Evolutionary conservation across 2,113 vertebrate species (phyloP).

Genomic region (Cephalopholis sonnerati): DNA sequence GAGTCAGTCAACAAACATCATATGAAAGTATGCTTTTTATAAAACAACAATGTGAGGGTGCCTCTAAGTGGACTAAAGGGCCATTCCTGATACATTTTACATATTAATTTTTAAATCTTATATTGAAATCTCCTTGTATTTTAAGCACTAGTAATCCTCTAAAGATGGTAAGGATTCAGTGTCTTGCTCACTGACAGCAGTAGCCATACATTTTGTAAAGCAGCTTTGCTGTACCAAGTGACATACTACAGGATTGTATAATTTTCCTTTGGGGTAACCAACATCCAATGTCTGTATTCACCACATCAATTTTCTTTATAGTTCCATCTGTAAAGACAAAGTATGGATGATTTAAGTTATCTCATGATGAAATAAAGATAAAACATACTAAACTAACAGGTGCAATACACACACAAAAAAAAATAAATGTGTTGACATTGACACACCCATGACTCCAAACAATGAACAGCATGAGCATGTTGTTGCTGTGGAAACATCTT

Average conservation of each 20-base stretch:
- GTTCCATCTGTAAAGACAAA: neutral
- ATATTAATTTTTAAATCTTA: neutral
- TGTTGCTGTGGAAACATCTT: constrained; percentile 45
- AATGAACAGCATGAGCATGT: neutral
- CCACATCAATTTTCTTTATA: neutral
- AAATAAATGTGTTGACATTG: neutral
- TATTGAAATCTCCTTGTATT: neutral
- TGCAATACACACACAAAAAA: neutral
- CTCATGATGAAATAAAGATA: neutral
- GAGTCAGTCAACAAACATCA: neutral
- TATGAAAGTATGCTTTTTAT: neutral
- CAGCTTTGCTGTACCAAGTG: neutral
- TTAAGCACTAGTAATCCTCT: no score
- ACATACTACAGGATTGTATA: neutral
- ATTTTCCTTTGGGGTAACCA: neutral
- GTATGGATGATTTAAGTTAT: neutral
- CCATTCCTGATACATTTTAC: neutral
- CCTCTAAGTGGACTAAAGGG: neutral
- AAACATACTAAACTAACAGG: neutral
- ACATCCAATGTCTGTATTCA: neutral
- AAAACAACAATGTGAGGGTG: neutral
- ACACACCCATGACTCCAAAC: constrained; percentile 4
- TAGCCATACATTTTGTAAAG: neutral
- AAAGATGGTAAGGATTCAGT: no score
- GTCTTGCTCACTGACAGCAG: neutral